Evolutionary conservation across 2,113 vertebrate genomes (phyloP), one percentile per base, ranked within the genome.

Genomic region (Pseudorhombus dupliciocellatus): DNA sequence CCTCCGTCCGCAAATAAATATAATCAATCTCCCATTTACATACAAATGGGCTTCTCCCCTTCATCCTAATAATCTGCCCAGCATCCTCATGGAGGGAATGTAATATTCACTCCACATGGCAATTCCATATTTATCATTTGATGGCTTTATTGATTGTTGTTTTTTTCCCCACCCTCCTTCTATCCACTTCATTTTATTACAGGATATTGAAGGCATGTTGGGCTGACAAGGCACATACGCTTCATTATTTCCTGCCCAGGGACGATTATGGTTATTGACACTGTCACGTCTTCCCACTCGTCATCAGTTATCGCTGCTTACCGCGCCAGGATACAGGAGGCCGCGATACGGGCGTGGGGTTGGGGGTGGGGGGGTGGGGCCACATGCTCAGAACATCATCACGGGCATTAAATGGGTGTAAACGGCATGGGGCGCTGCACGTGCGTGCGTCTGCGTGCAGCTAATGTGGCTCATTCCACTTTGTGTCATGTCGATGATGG

Each of bases 191-290:
- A 91, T 91, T 92, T 93, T 92, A 93, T 92, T 91, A 91, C 75
- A 85, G 91, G 87, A 93, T 92, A 92, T 90, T 89, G 93, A 92
- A 91, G 88, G 61, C 87, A 89, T 88, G 90, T 90, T 81, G 77
- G 88, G 85, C 79, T 87, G 92, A 92, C 87, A 88, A 63, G 85
- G 75, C 79, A 66, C 91, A 89, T 79, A 83, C 54, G 84, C 81
- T 94, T 95, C 93, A 94, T 96, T 95, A 95, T 94, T 94, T 94
- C 86, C 93, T 85, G 83, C 88, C 92, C 74, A 65, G 73, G 72
- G 92, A 87, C 88, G 90, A 91, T 96, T 95, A 95, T 92, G 86
- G 92, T 89, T 96, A 96, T 95, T 96, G 94, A 95, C 91, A 87
- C 77, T 93, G 94, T 96, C 95, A 95, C 89, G 93, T 95, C 94